phyloP scores from a whole-genome alignment of 2,113 vertebrate species.

The Cettia cetti region DNA sequence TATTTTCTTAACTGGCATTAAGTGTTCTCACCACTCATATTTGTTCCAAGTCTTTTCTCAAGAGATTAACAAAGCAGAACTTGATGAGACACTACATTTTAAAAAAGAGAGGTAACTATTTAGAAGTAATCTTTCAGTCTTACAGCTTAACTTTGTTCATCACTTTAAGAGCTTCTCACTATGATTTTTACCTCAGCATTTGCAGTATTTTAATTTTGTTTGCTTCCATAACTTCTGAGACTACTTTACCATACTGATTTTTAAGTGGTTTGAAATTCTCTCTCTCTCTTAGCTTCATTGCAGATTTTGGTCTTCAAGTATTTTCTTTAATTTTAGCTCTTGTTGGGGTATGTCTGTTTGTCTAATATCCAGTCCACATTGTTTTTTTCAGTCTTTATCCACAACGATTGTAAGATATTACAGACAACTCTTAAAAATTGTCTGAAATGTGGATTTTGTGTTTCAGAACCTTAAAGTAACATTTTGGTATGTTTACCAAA shows the following conservation, averaged over 20 bases:
- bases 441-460: not conserved
- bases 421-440: not conserved
- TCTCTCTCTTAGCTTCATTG: not conserved
- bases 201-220: not conserved
- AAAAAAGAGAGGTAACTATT: not conserved
- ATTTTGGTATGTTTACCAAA: constrained; percentile 14
- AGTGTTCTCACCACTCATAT: not conserved
- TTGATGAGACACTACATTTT: not conserved
- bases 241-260: not conserved
- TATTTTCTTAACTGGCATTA: not conserved
- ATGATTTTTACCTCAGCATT: not conserved
- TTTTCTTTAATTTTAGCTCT: not conserved
- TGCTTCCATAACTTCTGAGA: not conserved
- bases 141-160: not conserved
- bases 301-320: not conserved
- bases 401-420: not conserved
- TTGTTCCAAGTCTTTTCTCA: not conserved
- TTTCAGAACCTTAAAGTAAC: constrained; percentile 32
- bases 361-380: not conserved
- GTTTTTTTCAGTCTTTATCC: not conserved
- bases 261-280: not conserved
- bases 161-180: not conserved
- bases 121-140: not conserved
- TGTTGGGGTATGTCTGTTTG: not conserved
- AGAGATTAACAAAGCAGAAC: not conserved